Evolutionary conservation across 2,113 vertebrate species (phyloP).

Genomic region (Oncorhynchus masou): DNA sequence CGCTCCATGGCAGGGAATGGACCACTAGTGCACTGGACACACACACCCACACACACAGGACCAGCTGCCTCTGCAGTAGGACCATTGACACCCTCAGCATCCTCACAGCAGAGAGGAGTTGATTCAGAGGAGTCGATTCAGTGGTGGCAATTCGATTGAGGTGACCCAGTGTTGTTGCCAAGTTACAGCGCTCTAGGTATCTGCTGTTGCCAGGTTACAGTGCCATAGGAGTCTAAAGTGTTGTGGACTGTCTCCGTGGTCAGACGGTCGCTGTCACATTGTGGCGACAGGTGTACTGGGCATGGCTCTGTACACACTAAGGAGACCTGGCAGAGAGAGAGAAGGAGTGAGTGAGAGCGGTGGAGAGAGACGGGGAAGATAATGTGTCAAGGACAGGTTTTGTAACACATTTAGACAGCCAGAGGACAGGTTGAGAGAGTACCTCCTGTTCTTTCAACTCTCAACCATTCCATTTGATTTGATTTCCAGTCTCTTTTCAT

Average conservation of each 20-base stretch:
- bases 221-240: neutral
- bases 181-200: neutral
- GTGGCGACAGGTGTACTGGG: slow-evolving; percentile 41
- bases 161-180: neutral
- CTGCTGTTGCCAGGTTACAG: slow-evolving; percentile 1
- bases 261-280: slow-evolving; percentile 51
- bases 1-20: slow-evolving; percentile 84
- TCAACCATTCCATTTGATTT: too few species aligned
- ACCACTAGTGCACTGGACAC: slow-evolving; percentile 65
- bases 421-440: neutral
- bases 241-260: slow-evolving; percentile 38
- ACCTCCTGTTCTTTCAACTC: too few species aligned
- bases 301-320: slow-evolving; percentile 32
- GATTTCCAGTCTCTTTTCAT: neutral
- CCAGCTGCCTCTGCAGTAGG: slow-evolving; percentile 63
- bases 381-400: neutral
- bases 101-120: slow-evolving; percentile 29
- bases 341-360: neutral
- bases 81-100: slow-evolving; percentile 61
- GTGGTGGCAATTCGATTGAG: neutral
- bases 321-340: neutral
- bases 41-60: slow-evolving; percentile 67
- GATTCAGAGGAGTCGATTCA: slow-evolving; percentile 20
- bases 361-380: neutral
- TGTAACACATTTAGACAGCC: neutral